A percentile compares a stretch with the other conserved stretches of the same genome.
Conservation (phyloP, 2,113 vertebrate genomes). For the Brachyhypopomus occidentalis region DNA sequence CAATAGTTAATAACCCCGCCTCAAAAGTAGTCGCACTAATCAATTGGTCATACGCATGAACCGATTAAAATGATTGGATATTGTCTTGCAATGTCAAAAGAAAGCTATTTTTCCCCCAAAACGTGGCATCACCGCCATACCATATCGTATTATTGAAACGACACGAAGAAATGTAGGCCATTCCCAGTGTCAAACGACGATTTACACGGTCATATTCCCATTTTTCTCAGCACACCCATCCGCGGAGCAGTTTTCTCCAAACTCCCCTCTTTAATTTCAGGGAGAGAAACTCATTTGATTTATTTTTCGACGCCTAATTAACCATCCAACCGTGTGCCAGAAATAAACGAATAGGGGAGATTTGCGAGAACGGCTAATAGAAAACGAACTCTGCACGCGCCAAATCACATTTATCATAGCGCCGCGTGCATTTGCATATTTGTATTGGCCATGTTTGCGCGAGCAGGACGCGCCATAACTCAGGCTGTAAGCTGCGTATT, state of each 20-base stretch:
- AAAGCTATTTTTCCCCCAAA: no score
- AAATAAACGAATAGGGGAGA: conserved; percentile 31
- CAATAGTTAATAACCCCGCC: no score
- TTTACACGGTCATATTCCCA: neutral
- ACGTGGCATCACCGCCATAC: no score
- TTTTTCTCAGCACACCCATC: no score
- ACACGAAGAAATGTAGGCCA: neutral
- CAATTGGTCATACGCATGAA: no score
- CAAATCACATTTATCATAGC: conserved; percentile 33
- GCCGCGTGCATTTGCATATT: conserved; percentile 45
- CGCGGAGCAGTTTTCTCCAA: neutral
- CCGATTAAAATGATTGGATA: no score
- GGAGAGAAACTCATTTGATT: neutral
- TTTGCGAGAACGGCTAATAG: neutral
- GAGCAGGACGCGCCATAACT: conserved; percentile 19
- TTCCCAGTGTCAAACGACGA: neutral
- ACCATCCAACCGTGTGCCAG: conserved; percentile 1
- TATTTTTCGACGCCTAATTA: conserved; percentile 32
- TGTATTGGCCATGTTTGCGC: conserved; percentile 34
- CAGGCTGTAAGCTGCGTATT: conserved; percentile 26
- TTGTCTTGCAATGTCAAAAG: no score
- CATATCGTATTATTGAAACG: neutral
- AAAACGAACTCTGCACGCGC: conserved; percentile 19
- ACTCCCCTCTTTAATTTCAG: neutral
- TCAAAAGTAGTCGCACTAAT: no score